phyloP scores from a whole-genome alignment of 2,888 invertebrate genomes.

The Pristionchus mayeri region DNA sequence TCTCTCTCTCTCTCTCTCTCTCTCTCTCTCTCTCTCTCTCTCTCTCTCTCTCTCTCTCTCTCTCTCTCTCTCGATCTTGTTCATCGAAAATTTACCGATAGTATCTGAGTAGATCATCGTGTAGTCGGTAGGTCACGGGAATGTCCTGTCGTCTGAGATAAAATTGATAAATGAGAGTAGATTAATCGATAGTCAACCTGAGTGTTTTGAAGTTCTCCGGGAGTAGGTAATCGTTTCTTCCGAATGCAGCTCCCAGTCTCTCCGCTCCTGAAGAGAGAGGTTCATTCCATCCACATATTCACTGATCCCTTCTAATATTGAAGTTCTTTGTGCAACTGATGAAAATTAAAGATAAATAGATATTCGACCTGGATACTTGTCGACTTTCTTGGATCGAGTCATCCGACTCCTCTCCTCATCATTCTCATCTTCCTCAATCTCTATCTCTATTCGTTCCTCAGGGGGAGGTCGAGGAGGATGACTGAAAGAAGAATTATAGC shows the following conservation, averaged over 20 bases:
- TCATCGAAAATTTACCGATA: constrained; percentile 57
- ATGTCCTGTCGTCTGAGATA: constrained; percentile 66
- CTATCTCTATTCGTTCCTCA: constrained; percentile 20
- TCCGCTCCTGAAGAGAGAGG: constrained; percentile 40
- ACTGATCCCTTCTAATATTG: background rate
- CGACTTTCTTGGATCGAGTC: background rate
- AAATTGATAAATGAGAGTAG: background rate
- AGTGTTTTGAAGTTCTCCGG: constrained; percentile 69
- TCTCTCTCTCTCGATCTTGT: background rate
- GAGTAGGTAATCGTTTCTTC: constrained; percentile 68
- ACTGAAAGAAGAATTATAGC: background rate
- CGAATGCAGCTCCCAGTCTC: constrained; percentile 61
- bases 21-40: too few relatives aligned
- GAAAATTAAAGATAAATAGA: background rate
- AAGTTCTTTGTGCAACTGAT: background rate
- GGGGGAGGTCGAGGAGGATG: background rate
- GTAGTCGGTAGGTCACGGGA: constrained; percentile 74
- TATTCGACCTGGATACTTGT: constrained; percentile 21
- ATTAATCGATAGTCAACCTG: background rate
- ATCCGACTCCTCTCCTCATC: constrained; percentile 24
- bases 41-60: background rate
- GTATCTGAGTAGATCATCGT: constrained; percentile 72
- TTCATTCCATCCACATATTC: too few relatives aligned
- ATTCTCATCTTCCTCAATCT: constrained; percentile 8
- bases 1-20: too few relatives aligned